These are phyloP conservation scores for Microdon myrmicae DNA, from an alignment of 2,888 invertebrate genomes.

Conservation along the genomic window DNA sequence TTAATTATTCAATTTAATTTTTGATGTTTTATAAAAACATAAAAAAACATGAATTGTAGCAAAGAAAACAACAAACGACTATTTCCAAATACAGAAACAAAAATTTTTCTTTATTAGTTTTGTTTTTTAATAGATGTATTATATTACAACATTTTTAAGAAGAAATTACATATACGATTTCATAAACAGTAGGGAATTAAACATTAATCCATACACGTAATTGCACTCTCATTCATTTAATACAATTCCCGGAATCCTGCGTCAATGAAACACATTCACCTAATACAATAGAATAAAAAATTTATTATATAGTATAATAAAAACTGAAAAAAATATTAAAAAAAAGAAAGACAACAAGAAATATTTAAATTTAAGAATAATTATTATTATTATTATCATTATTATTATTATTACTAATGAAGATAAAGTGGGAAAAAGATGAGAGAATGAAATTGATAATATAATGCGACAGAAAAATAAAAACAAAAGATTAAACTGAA, in stretches of 20 bases:
- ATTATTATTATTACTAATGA: slow-evolving; percentile 46
- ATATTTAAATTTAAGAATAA: slow-evolving; percentile 42
- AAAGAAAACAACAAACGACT: slow-evolving; percentile 5
- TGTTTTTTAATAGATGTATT: slow-evolving; percentile 42
- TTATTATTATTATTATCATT: slow-evolving; percentile 46
- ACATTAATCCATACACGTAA: not conserved
- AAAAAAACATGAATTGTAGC: slow-evolving; percentile 7
- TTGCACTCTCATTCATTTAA: slow-evolving; percentile 1
- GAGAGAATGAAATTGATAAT: slow-evolving; percentile 20
- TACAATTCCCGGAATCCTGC: slow-evolving; percentile 22
- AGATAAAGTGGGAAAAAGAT: slow-evolving; percentile 27
- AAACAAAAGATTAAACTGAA: slow-evolving; percentile 43
- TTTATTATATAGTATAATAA: slow-evolving; percentile 39
- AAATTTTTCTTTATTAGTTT: too few species aligned
- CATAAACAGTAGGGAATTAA: too few species aligned
- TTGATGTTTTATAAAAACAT: slow-evolving; percentile 12
- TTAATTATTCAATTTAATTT: too few species aligned
- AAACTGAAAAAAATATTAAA: slow-evolving; percentile 3
- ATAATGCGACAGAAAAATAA: slow-evolving; percentile 14
- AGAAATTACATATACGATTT: slow-evolving; percentile 2
- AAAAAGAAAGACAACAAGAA: slow-evolving; percentile 7
- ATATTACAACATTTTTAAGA: slow-evolving; percentile 29
- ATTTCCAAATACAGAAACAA: slow-evolving; percentile 25
- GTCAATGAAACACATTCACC: slow-evolving; percentile 32
- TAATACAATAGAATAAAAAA: slow-evolving; percentile 46